Conservation (phyloP, 2,113 vertebrate species). For the Solea senegalensis region DNA sequence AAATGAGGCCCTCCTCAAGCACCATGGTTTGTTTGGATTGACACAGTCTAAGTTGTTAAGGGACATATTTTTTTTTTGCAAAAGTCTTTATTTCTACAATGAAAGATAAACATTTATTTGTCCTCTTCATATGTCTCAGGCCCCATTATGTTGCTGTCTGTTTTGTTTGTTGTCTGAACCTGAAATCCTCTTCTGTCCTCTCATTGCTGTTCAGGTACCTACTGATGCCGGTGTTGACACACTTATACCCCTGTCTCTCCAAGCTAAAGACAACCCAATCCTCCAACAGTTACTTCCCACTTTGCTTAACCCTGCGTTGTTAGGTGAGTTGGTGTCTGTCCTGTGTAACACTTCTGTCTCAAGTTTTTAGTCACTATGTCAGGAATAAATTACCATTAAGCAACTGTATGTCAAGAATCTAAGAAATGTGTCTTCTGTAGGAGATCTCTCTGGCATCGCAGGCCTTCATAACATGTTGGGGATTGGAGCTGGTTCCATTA, state of each 20-base stretch:
- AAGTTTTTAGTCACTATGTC: background rate
- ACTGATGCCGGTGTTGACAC: conserved; percentile 74
- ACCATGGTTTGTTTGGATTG: background rate
- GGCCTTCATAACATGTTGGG: conserved; percentile 81
- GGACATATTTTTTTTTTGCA: background rate
- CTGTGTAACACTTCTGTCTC: background rate
- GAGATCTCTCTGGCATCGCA: conserved; percentile 83
- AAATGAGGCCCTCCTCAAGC: background rate
- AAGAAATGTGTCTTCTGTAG: conserved; percentile 68
- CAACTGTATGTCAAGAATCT: conserved; percentile 2
- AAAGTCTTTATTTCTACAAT: background rate
- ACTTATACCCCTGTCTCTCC: conserved; percentile 74
- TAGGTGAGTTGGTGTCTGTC: conserved; percentile 74
- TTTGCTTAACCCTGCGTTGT: conserved; percentile 83
- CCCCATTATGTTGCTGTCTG: background rate
- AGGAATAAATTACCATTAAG: background rate
- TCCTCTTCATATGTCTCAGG: background rate
- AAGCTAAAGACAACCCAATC: conserved; percentile 80
- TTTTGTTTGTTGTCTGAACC: background rate
- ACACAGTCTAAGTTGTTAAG: background rate
- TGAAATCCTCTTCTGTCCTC: background rate
- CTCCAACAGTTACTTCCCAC: conserved; percentile 82
- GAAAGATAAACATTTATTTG: background rate
- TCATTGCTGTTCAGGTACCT: conserved; percentile 59
- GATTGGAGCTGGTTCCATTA: conserved; percentile 78